Percentiles rank a stretch among this genome's conserved stretches.
phyloP scores from a whole-genome alignment of 2,888 invertebrate genomes.

The Temnothorax unifasciatus region DNA sequence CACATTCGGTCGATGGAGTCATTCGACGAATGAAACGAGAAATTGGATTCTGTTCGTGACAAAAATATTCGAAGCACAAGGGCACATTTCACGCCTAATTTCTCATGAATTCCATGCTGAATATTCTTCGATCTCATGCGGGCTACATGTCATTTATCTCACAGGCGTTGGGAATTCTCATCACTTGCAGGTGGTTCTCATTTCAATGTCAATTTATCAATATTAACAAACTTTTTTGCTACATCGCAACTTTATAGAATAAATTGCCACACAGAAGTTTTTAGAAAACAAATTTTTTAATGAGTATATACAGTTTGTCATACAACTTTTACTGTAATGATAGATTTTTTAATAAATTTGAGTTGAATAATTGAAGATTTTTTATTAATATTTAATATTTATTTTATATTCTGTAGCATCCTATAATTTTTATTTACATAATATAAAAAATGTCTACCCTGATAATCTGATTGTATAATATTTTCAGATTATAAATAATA shows the following conservation, averaged over 20 bases:
- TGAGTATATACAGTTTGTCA: background rate
- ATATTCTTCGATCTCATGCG: slow-evolving; percentile 79
- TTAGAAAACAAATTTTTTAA: background rate
- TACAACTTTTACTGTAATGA: background rate
- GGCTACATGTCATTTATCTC: slow-evolving; percentile 72
- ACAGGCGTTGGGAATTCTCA: slow-evolving; percentile 58
- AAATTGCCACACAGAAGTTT: background rate
- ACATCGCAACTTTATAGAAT: background rate
- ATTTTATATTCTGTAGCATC: no score
- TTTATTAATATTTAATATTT: no score
- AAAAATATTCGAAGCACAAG: slow-evolving; percentile 83
- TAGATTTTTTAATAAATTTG: background rate
- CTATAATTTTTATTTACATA: no score
- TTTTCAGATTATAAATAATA: no score
- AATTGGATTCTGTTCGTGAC: slow-evolving; percentile 70
- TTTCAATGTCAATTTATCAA: background rate
- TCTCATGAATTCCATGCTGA: slow-evolving; percentile 81
- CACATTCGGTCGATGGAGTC: slow-evolving; percentile 57
- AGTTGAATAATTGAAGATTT: background rate
- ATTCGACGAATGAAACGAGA: slow-evolving; percentile 61
- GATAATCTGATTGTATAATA: no score
- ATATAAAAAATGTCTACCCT: no score
- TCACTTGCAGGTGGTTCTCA: slow-evolving; percentile 18
- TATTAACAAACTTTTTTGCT: background rate
- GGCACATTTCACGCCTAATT: slow-evolving; percentile 85